Base-by-base conservation (phyloP, 2,888 invertebrate genomes). In the Resseliella maxima region DNA sequence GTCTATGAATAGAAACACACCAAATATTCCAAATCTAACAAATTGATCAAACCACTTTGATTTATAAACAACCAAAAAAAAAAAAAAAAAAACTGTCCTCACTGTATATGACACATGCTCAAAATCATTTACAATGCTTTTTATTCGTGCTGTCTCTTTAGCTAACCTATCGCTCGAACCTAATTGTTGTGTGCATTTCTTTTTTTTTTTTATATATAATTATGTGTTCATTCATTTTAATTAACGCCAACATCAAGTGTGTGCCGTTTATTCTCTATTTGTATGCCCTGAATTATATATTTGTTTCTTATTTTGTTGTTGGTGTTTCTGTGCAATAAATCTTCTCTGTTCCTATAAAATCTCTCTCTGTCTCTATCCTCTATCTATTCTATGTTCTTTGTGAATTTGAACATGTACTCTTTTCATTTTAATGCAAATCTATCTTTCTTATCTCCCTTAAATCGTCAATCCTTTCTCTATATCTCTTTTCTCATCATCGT, bases 301-400 rank as follows among this genome's bases (percentile, higher is more conserved):
- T 72, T 15, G 10, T 5, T 27, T 31, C 15, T 59, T 15, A 15
- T 72, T 72, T 72, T 59, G 24, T 27, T 72, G 31, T 72, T 72
- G 72, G 72, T 72, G 72, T 72, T 31, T 72, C 72, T 72, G 72
- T 72, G 72, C 72, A 31, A 31, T 35, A 31, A 72, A 72, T 72
- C 72, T 72, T 35, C 35, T 59, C 24, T 50, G n/a, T n/a, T n/a
- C n/a, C n/a, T n/a, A n/a, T n/a, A n/a, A 8, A 12, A 6, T 50
- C 50, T 8, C 50, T 50, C 21, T 50, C 59, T 59, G 59, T 31
- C 6, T 12, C 2, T 31, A 31, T 27, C 31, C n/a, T 72, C 72
- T 72, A 72, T 72, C 72, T 72, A 72, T 72, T 72, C 72, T 72
- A 72, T 72, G 72, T 72, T 72, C 72, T 12, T 31, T 72, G 2